These are phyloP conservation scores for Conops quadrifasciatus DNA, from an alignment of 2,888 invertebrate species.

Conservation along the genomic window DNA sequence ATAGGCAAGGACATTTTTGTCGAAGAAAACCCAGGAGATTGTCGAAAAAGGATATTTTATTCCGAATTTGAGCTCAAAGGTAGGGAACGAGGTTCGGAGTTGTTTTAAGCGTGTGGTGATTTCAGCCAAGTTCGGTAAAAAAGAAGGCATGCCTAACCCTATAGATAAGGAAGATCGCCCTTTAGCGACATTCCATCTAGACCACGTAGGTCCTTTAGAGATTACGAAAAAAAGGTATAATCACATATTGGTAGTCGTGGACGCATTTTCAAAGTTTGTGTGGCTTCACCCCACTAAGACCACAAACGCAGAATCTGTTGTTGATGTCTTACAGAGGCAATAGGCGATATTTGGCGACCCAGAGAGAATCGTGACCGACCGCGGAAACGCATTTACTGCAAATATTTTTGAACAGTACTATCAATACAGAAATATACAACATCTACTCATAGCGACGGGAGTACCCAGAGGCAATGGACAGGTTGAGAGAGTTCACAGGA, in stretches of 20 bases:
- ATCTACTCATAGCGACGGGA: conserved; percentile 52
- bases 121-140: conserved; percentile 28
- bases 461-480: conserved; percentile 57
- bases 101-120: conserved; percentile 30
- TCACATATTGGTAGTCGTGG: conserved; percentile 50
- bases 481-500: conserved; percentile 53
- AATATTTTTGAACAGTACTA: conserved; percentile 54
- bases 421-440: conserved; percentile 46
- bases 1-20: conserved; percentile 46
- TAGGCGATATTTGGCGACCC: conserved; percentile 44
- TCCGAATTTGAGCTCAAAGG: conserved; percentile 18
- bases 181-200: conserved; percentile 53
- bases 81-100: conserved; percentile 22
- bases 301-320: conserved; percentile 49
- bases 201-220: conserved; percentile 56
- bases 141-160: conserved; percentile 30
- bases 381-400: conserved; percentile 58
- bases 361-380: conserved; percentile 55
- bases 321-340: conserved; percentile 47
- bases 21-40: conserved; percentile 44
- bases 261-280: conserved; percentile 52
- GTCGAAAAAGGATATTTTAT: conserved; percentile 35
- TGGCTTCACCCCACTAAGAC: conserved; percentile 57
- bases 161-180: conserved; percentile 43
- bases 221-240: conserved; percentile 53